Conservation (phyloP, 2,113 vertebrate genomes). For the Callipepla squamata region DNA sequence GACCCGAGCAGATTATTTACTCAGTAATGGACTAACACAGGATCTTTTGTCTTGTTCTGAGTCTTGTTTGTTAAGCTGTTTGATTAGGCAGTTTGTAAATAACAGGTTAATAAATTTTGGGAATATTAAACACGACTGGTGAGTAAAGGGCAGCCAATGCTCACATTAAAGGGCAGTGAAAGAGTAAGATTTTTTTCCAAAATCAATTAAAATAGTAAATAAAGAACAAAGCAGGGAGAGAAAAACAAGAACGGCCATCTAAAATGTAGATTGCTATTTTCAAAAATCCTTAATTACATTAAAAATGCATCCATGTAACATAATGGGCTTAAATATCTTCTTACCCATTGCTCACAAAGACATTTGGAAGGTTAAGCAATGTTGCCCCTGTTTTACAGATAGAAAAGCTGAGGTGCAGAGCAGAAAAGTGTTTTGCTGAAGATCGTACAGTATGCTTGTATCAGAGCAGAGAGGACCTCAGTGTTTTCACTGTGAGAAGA, state of each 20-base stretch:
- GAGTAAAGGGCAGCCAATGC: conserved; percentile 37
- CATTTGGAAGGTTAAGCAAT: neutral
- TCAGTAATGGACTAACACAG: conserved; percentile 38
- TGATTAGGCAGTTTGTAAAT: conserved; percentile 62
- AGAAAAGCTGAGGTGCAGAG: neutral
- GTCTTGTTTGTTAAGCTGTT: conserved; percentile 56
- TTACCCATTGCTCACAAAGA: neutral
- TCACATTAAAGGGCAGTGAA: neutral
- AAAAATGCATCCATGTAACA: neutral
- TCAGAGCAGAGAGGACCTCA: neutral
- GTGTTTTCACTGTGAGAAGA: accelerated
- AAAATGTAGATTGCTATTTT: neutral
- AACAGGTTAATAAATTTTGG: conserved; percentile 65
- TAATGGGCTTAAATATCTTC: neutral
- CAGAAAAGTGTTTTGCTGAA: neutral
- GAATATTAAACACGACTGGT: conserved; percentile 51
- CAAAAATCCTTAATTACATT: neutral
- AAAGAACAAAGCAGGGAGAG: neutral
- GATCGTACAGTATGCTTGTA: accelerated
- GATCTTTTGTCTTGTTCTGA: conserved; percentile 54
- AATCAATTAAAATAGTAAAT: neutral
- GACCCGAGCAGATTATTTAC: conserved; percentile 67
- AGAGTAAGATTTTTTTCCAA: neutral
- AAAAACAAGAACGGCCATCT: neutral
- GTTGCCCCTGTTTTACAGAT: accelerated